A percentile compares a stretch with the other conserved stretches of the same genome.
These are phyloP conservation scores for Limanda limanda DNA, from an alignment of 2,113 vertebrate species.

Conservation along the genomic window DNA sequence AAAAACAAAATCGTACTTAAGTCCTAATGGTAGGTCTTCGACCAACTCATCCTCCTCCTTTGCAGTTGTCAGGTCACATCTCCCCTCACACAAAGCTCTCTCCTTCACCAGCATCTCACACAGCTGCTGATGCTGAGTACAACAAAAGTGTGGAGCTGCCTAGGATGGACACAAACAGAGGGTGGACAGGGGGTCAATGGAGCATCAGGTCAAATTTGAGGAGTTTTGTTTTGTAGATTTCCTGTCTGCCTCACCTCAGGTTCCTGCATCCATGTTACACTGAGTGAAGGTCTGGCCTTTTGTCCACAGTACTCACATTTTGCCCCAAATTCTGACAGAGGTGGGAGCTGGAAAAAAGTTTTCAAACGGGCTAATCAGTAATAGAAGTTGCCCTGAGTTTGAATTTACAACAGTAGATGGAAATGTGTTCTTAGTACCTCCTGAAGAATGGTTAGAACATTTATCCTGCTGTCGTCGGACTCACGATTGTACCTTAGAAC, in stretches of 20 bases:
- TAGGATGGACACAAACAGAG: slow-evolving; percentile 5
- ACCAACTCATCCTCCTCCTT: not conserved
- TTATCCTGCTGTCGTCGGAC: slow-evolving; percentile 33
- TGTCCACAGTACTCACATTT: slow-evolving; percentile 74
- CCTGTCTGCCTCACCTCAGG: slow-evolving; percentile 55
- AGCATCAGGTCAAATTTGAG: not conserved
- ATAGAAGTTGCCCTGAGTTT: not conserved
- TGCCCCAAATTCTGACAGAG: slow-evolving; percentile 6
- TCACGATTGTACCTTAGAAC: slow-evolving; percentile 68
- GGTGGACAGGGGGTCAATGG: not conserved
- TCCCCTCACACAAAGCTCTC: slow-evolving; percentile 29
- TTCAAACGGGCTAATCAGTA: not conserved
- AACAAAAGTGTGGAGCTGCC: slow-evolving; percentile 63
- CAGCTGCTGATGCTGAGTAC: slow-evolving; percentile 53
- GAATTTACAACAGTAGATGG: not conserved
- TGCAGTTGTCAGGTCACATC: not conserved
- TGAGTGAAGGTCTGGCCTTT: slow-evolving; percentile 51
- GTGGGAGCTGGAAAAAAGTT: slow-evolving; percentile 29
- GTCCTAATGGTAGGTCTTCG: slow-evolving; percentile 1
- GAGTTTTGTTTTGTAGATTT: not conserved
- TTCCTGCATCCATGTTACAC: slow-evolving; percentile 13
- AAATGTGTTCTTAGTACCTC: slow-evolving; percentile 34
- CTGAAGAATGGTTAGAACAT: slow-evolving; percentile 19
- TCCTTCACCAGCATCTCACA: slow-evolving; percentile 52
- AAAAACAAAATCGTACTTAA: slow-evolving; percentile 30